These are phyloP conservation scores for Montipora capricornis DNA, from an alignment of 64 coral and sea anemone species.

Conservation along the genomic window DNA sequence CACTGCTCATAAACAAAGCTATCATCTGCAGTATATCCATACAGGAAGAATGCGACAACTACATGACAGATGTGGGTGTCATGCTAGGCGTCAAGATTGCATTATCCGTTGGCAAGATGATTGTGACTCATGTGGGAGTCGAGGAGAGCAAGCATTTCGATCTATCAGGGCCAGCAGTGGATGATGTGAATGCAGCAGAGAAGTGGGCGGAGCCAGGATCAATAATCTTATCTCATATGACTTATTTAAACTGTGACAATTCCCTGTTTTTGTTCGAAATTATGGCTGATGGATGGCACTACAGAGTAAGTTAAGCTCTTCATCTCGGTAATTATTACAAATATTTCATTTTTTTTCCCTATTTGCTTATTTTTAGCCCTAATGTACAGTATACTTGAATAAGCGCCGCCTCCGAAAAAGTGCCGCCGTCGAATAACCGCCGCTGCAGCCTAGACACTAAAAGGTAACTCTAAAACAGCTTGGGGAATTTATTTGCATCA, in stretches of 20 bases:
- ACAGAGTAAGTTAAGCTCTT: slow-evolving; percentile 65
- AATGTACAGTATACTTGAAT: too few relatives aligned
- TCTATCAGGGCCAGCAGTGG: slow-evolving; percentile 88
- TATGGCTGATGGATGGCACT: slow-evolving; percentile 86
- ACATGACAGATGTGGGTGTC: slow-evolving; percentile 98
- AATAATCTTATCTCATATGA: slow-evolving; percentile 86
- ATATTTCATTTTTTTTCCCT: too few relatives aligned
- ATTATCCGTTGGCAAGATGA: slow-evolving; percentile 90
- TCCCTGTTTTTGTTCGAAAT: slow-evolving; percentile 85
- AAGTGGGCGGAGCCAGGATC: slow-evolving; percentile 94
- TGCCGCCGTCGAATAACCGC: too few relatives aligned
- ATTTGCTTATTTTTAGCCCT: too few relatives aligned
- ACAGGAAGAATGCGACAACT: slow-evolving; percentile 97
- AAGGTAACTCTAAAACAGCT: too few relatives aligned
- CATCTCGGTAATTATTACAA: not conserved
- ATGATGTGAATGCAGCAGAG: slow-evolving; percentile 93
- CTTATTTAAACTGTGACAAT: slow-evolving; percentile 89
- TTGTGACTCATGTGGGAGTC: slow-evolving; percentile 91
- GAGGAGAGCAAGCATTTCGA: slow-evolving; percentile 95
- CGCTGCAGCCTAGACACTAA: too few relatives aligned
- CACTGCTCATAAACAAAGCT: slow-evolving; percentile 89
- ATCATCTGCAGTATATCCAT: slow-evolving; percentile 94
- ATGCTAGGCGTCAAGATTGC: slow-evolving; percentile 94
- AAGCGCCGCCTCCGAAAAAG: too few relatives aligned
- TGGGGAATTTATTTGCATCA: too few relatives aligned